Evolutionary conservation across 2,797 vertebrate species (phyloP), one percentile per base, ranked within the genome.

Genomic region (Sebastes oblongus): DNA sequence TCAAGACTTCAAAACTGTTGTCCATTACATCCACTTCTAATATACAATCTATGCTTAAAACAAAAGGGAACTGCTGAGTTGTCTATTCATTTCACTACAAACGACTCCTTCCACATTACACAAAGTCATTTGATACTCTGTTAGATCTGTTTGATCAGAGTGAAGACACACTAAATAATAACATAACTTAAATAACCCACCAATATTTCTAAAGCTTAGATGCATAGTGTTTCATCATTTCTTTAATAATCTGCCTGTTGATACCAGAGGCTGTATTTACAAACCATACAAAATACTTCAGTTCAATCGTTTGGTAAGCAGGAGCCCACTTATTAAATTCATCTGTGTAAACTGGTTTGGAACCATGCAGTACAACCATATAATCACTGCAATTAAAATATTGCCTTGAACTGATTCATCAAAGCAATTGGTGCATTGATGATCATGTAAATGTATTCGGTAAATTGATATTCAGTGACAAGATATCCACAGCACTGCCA

Each of bases 351-450:
- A 77, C 42, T 59, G 34, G 66, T 72, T 65, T 78, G 56, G 59
- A 83, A 60, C 34, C 16, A 22, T 30, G 74, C 64, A 62, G 6
- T n/a, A 62, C 66, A 72, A 61, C 34, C 58, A 58, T 82, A 52
- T 83, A 82, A 84, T 82, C 62, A 59, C 9, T 60, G 50, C 64
- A 62, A 78, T 80, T 81, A 79, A 72, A 78, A 80, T 7, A 75
- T 25, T 32, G 56, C 29, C 66, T 83, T 72, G 61, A 66, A 81
- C 64, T 71, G 46, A 75, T 77, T 84, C 66, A 78, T 80, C 59
- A 85, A 66, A 86, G 56, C 34, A 76, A 50, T 11, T 58, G 24
- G 22, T 64, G 11, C 64, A 62, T 39, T 66, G 36, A 52, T 68
- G 30, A 55, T 67, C 4, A 54, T 73, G 69, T 71, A 59, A 76